Conservation (phyloP, 1,140 invertebrate genomes). For the Magallana gigas region DNA sequence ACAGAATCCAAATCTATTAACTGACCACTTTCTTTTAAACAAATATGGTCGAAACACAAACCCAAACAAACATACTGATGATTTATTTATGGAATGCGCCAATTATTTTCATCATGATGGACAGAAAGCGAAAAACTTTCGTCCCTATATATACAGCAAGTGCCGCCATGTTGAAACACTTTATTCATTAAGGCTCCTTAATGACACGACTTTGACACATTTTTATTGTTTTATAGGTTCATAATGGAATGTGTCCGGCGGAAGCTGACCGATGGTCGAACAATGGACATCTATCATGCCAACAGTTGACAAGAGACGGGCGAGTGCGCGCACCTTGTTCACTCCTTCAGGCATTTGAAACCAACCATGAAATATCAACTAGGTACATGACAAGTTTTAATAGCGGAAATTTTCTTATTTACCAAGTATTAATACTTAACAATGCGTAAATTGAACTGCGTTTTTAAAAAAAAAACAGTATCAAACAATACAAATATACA, state of each 20-base stretch:
- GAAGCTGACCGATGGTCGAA: slow-evolving; percentile 2
- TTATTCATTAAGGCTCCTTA: slow-evolving; percentile 34
- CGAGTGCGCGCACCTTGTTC: slow-evolving; percentile 13
- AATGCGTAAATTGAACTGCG: no score
- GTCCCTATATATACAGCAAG: neutral
- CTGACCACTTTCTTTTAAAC: no score
- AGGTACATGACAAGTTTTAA: slow-evolving; percentile 17
- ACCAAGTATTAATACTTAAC: no score
- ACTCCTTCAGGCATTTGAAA: slow-evolving; percentile 10
- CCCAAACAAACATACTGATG: neutral
- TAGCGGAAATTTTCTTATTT: no score
- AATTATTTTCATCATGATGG: neutral
- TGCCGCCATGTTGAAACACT: slow-evolving; percentile 12
- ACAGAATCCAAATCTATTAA: no score
- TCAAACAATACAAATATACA: no score
- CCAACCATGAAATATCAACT: slow-evolving; percentile 19
- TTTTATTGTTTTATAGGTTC: slow-evolving; percentile 45
- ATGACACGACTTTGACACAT: slow-evolving; percentile 37
- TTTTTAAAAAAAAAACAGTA: no score
- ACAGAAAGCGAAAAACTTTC: neutral
- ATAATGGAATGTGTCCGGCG: slow-evolving; percentile 38
- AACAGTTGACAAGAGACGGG: neutral
- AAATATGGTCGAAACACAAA: no score
- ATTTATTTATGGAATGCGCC: neutral
- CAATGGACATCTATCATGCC: slow-evolving; percentile 30